A percentile compares a stretch with the other conserved stretches of the same genome.
phyloP scores from a whole-genome alignment of 2,888 invertebrate species.

The Prenolepis imparis region DNA sequence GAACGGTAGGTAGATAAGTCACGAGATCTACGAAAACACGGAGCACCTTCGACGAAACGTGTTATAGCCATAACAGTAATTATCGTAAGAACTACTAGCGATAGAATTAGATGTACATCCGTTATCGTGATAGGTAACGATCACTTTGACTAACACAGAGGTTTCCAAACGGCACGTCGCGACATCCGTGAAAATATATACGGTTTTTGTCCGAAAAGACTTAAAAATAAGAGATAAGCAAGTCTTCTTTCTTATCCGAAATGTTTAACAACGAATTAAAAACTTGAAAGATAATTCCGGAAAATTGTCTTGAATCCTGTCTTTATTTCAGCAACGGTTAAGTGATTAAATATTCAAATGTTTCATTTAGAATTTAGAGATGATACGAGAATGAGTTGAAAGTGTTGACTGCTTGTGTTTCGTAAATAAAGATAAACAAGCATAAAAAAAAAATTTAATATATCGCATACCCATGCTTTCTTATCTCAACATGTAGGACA shows the following conservation, averaged over 20 bases:
- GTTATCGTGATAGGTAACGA: slow-evolving; percentile 55
- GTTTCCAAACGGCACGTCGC: slow-evolving; percentile 29
- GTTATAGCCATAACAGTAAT: slow-evolving; percentile 58
- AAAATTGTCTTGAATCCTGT: background rate
- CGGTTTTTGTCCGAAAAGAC: background rate
- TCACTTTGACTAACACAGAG: slow-evolving; percentile 55
- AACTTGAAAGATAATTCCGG: background rate
- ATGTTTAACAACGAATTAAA: background rate
- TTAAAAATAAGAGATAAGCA: background rate
- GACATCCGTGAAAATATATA: background rate
- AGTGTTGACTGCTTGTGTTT: background rate
- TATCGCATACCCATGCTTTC: background rate
- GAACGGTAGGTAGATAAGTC: slow-evolving; percentile 21
- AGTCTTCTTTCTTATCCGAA: background rate
- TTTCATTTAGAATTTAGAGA: background rate
- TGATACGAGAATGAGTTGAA: background rate
- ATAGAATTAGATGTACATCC: slow-evolving; percentile 29
- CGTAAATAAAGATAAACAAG: background rate
- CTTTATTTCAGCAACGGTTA: background rate
- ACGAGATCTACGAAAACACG: slow-evolving; percentile 7
- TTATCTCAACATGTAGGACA: background rate
- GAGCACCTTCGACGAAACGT: slow-evolving; percentile 28
- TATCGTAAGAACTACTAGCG: slow-evolving; percentile 55
- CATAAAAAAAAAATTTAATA: background rate
- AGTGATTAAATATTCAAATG: slow-evolving; percentile 14